Conservation (phyloP, 2,113 vertebrate genomes). For the Oreochromis tanganicae region DNA sequence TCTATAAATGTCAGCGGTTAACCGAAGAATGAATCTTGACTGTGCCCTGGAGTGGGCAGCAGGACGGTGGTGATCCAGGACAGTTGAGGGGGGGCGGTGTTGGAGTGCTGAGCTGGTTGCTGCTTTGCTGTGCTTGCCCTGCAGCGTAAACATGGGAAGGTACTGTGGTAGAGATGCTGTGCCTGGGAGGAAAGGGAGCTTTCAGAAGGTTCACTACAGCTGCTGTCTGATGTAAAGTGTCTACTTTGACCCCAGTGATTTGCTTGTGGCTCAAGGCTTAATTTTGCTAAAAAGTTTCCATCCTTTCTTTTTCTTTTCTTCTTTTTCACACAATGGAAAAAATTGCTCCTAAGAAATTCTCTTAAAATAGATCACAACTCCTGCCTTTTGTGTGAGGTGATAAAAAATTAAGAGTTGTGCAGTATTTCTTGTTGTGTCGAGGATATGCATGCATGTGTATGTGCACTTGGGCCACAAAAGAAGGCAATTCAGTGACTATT, state of each 20-base stretch:
- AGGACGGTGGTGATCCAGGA: neutral
- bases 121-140: neutral
- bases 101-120: neutral
- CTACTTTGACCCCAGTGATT: neutral
- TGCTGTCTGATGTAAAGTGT: neutral
- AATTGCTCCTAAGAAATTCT: neutral
- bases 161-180: neutral
- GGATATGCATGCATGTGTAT: neutral
- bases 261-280: neutral
- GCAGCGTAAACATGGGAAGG: conserved; percentile 19
- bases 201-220: neutral
- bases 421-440: neutral
- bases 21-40: neutral
- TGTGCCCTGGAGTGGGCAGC: neutral
- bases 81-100: neutral
- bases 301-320: neutral
- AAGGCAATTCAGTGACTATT: neutral
- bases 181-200: neutral
- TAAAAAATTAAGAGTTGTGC: neutral
- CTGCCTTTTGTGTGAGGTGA: neutral
- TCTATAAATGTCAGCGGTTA: conserved; percentile 21
- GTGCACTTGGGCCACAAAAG: neutral
- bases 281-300: neutral
- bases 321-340: accelerated
- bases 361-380: neutral